Conservation (phyloP, 1,140 invertebrate genomes). For the Parapsyche elsis region DNA sequence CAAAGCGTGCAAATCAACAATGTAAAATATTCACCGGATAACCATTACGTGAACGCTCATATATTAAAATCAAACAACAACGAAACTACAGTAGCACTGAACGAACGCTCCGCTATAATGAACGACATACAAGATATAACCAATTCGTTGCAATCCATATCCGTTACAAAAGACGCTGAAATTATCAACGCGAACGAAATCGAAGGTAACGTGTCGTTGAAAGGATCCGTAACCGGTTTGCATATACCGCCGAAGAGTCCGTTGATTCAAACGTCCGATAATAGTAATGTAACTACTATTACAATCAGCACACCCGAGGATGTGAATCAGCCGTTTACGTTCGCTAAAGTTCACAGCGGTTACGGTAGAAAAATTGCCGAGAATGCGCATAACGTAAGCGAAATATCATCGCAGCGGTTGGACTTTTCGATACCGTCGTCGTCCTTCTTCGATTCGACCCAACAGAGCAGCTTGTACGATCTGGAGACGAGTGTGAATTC, state of each 20-base stretch:
- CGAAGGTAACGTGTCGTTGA: conserved; percentile 47
- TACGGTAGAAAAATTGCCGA: conserved; percentile 40
- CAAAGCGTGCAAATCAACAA: conserved; percentile 49
- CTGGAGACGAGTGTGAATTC: conserved; percentile 54
- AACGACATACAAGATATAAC: conserved; percentile 50
- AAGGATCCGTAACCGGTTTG: conserved; percentile 45
- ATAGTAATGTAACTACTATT: conserved; percentile 65
- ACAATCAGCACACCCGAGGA: conserved; percentile 58
- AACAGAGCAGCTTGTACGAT: conserved; percentile 57
- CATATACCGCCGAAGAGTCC: conserved; percentile 23
- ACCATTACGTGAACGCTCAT: conserved; percentile 65
- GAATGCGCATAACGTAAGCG: conserved; percentile 52
- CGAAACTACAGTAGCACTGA: conserved; percentile 50
- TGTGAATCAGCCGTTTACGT: conserved; percentile 43
- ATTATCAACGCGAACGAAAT: conserved; percentile 23
- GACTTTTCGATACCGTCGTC: conserved; percentile 60
- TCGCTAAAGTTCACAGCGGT: conserved; percentile 35
- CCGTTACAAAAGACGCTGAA: conserved; percentile 47
- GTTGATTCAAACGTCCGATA: conserved; percentile 52
- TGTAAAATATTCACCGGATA: conserved; percentile 58
- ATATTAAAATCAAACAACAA: conserved; percentile 60
- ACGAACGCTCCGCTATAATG: conserved; percentile 39
- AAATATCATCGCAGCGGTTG: conserved; percentile 49
- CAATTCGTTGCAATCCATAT: conserved; percentile 46
- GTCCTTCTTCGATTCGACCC: conserved; percentile 60